Evolutionary conservation across 2,113 vertebrate genomes (phyloP).

Genomic region (Ramphastos sulfuratus): DNA sequence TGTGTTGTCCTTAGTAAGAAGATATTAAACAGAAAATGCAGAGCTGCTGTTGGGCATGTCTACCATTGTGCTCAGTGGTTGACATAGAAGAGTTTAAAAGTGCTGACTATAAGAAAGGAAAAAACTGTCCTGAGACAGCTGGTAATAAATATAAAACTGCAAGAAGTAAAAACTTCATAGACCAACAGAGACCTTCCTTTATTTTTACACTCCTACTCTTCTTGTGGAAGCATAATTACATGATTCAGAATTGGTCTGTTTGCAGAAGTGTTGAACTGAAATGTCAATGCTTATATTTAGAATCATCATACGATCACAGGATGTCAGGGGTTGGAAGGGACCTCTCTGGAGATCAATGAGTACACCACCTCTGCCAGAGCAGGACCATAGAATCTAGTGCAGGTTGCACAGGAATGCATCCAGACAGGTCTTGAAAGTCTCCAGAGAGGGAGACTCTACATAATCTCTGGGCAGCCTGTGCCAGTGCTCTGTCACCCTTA

Average conservation of each 20-base stretch:
- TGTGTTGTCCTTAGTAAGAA: not conserved
- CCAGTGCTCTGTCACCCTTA: too few relatives aligned
- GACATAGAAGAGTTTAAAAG: not conserved
- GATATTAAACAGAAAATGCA: not conserved
- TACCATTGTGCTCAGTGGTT: not conserved
- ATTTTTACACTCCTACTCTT: not conserved
- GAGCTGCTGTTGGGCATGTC: not conserved
- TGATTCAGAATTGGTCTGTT: not conserved
- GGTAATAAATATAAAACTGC: not conserved
- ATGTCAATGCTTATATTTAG: not conserved
- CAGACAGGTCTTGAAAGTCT: too few relatives aligned
- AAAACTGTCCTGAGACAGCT: not conserved
- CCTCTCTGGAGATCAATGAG: too few relatives aligned
- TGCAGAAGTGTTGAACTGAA: not conserved
- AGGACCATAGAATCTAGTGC: too few relatives aligned
- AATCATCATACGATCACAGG: not conserved
- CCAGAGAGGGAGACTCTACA: too few relatives aligned
- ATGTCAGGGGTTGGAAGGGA: too few relatives aligned
- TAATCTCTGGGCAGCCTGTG: too few relatives aligned
- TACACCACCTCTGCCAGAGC: too few relatives aligned
- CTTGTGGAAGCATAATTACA: not conserved
- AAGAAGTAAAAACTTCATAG: not conserved
- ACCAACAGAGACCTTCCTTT: fast-evolving
- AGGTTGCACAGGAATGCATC: too few relatives aligned
- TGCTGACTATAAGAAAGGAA: not conserved